A percentile compares a stretch with the other conserved stretches of the same genome.
Conservation (phyloP, 2,113 vertebrate genomes). For the Danionella cerebrum region DNA sequence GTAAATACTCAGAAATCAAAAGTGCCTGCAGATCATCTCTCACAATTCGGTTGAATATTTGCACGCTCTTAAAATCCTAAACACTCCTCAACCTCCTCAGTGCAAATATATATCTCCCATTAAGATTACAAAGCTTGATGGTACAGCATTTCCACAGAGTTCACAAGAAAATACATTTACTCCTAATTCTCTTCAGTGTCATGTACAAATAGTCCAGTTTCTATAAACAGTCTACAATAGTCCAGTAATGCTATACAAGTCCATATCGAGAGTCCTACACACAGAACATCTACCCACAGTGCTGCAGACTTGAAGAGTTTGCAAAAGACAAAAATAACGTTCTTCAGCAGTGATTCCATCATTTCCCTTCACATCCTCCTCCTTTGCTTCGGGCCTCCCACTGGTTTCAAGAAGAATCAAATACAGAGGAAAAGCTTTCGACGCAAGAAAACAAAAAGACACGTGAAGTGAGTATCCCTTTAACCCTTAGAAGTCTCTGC, state of each 20-base stretch:
- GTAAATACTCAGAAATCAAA: not conserved
- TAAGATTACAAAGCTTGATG: slow-evolving; percentile 21
- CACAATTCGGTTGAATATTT: slow-evolving; percentile 2
- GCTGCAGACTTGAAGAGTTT: slow-evolving; percentile 20
- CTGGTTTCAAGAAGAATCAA: not conserved
- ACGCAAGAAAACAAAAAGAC: not conserved
- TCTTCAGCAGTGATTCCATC: slow-evolving; percentile 3
- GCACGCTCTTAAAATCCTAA: slow-evolving; percentile 4
- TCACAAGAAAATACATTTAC: slow-evolving; percentile 21
- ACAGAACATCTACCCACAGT: slow-evolving; percentile 26
- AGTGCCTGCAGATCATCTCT: not conserved
- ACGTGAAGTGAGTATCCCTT: not conserved
- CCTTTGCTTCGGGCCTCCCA: not conserved
- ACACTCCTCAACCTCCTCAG: slow-evolving; percentile 1
- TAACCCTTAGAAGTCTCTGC: too few species aligned
- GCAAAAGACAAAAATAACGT: slow-evolving; percentile 3
- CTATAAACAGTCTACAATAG: slow-evolving; percentile 22
- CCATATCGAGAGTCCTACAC: slow-evolving; percentile 15
- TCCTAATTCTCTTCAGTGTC: slow-evolving; percentile 15
- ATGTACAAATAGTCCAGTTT: slow-evolving; percentile 19
- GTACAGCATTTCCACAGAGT: slow-evolving; percentile 24
- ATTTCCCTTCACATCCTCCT: slow-evolving; percentile 12
- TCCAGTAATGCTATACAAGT: slow-evolving; percentile 21
- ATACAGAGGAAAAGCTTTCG: not conserved
- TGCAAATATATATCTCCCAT: slow-evolving; percentile 23